Evolutionary conservation across 2,113 vertebrate genomes (phyloP).

Genomic region (Callipepla squamata): DNA sequence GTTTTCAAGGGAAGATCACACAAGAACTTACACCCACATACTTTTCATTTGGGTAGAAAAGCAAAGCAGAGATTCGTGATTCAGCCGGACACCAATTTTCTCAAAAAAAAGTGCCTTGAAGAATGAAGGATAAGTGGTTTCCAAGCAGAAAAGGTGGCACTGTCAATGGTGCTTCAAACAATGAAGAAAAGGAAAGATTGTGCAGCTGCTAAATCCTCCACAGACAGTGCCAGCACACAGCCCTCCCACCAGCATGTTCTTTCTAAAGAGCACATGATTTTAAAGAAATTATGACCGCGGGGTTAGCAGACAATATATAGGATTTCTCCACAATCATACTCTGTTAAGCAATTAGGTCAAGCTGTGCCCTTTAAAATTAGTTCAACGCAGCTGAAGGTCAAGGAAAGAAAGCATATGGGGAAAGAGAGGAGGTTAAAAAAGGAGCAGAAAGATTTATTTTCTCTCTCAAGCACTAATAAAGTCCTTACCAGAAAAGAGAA

Average conservation of each 20-base stretch:
- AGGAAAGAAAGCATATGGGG: neutral
- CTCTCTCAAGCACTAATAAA: constrained; percentile 2
- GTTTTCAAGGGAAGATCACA: neutral
- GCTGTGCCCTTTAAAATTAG: constrained; percentile 41
- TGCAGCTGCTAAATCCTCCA: neutral
- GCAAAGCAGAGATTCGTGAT: neutral
- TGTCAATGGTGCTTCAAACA: neutral
- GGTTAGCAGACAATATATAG: constrained; percentile 7
- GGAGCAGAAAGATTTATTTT: constrained; percentile 26
- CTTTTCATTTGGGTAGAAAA: neutral
- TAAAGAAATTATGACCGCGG: constrained; percentile 26
- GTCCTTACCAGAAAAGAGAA: constrained; percentile 5
- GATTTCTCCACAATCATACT: constrained; percentile 35
- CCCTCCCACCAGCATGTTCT: neutral
- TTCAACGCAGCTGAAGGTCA: constrained; percentile 40
- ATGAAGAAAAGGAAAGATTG: neutral
- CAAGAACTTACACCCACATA: neutral
- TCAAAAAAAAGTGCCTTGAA: neutral
- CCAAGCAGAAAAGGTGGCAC: neutral
- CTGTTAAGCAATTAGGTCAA: constrained; percentile 68
- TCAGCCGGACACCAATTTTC: neutral
- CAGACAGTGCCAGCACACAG: neutral
- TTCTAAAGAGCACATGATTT: constrained; percentile 7
- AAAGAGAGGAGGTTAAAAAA: constrained; percentile 18
- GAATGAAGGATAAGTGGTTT: neutral